A percentile compares a stretch with the other conserved stretches of the same genome.
Evolutionary conservation across 2,113 vertebrate genomes (phyloP).

Genomic region (Tautogolabrus adspersus): DNA sequence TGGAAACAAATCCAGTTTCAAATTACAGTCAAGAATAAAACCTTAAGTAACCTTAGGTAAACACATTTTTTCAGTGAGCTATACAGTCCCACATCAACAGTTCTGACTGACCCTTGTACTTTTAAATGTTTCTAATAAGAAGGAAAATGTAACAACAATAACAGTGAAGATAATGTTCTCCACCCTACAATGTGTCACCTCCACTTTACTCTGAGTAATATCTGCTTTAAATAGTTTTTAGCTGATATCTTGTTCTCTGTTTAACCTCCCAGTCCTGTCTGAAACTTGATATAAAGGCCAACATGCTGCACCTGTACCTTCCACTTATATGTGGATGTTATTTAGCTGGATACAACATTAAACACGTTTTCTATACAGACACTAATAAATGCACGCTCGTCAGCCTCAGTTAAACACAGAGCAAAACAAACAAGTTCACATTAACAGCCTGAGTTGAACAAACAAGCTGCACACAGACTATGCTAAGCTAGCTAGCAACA

Average conservation of each 20-base stretch:
- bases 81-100: neutral
- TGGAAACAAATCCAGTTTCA: neutral
- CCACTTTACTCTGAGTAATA: neutral
- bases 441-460: neutral
- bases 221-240: neutral
- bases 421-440: neutral
- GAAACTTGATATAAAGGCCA: constrained; percentile 37
- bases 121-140: neutral
- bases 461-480: constrained; percentile 23
- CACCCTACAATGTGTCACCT: neutral
- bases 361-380: neutral
- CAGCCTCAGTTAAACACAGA: neutral
- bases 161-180: too few relatives aligned
- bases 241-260: neutral
- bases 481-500: constrained; percentile 71
- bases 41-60: too few relatives aligned
- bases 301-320: constrained; percentile 20
- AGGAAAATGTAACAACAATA: neutral
- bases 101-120: neutral
- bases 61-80: neutral
- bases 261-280: neutral
- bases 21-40: neutral
- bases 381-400: too few relatives aligned
- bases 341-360: neutral
- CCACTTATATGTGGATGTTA: neutral